Conservation (phyloP, 2,888 invertebrate genomes). For the Xiphydria camelus region DNA sequence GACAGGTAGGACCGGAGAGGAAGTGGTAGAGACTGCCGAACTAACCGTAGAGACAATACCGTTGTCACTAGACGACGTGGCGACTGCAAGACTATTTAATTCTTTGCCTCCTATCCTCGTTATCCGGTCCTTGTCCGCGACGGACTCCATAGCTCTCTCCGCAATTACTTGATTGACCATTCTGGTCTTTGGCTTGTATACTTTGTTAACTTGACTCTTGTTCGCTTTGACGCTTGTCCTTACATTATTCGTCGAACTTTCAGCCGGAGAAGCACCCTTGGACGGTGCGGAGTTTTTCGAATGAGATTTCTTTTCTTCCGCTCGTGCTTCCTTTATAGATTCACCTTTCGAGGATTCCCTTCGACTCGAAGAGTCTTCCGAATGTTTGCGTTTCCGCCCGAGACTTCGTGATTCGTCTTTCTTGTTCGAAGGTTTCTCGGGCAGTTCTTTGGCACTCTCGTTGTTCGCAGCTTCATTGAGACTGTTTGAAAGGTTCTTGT, state of each 20-base stretch:
- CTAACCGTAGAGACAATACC: not conserved
- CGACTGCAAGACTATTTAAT: not conserved
- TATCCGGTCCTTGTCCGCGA: not conserved
- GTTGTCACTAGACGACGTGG: not conserved
- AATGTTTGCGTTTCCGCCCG: not conserved
- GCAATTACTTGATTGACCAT: conserved; percentile 42
- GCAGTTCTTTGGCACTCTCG: not conserved
- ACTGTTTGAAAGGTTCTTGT: no score
- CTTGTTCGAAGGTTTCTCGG: no score
- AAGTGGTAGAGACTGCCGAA: not conserved
- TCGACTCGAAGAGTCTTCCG: no score
- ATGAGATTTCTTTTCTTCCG: conserved; percentile 2
- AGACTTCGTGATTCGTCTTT: no score
- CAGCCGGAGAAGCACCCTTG: not conserved
- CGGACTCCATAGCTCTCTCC: conserved; percentile 33
- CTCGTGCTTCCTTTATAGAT: conserved; percentile 12
- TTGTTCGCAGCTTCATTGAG: not conserved
- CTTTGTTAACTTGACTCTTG: conserved; percentile 20
- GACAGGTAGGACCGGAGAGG: not conserved
- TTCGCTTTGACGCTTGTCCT: conserved; percentile 5
- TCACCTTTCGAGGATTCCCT: conserved; percentile 11
- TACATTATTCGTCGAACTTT: not conserved
- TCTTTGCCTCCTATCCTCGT: not conserved
- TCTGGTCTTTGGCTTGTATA: conserved; percentile 42
- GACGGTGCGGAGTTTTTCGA: conserved; percentile 13